phyloP scores from a whole-genome alignment of 2,888 invertebrate species.

The Unio pictorum region DNA sequence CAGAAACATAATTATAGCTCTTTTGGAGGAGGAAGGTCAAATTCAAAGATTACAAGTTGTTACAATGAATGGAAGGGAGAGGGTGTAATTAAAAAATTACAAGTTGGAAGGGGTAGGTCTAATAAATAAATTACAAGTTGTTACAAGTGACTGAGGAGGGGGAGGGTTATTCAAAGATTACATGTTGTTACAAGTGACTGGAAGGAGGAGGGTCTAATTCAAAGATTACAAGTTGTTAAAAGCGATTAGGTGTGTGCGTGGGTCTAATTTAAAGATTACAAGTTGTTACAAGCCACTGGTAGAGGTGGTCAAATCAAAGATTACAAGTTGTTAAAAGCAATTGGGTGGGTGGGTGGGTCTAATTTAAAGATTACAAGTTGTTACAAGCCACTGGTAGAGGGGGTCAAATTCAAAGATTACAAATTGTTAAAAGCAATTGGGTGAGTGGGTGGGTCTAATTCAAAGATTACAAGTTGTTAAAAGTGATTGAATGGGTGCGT shows the following conservation, averaged over 20 bases:
- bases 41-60: conserved; percentile 1
- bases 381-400: conserved; percentile 42
- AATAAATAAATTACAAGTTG: not conserved
- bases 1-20: conserved; percentile 6
- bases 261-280: too few species aligned
- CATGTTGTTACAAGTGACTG: not conserved
- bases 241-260: conserved; percentile 40
- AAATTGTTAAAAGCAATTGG: conserved; percentile 10
- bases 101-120: not conserved
- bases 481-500: too few species aligned
- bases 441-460: too few species aligned
- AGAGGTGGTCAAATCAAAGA: too few species aligned
- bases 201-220: not conserved
- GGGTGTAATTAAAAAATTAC: not conserved
- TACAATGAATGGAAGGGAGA: not conserved
- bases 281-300: too few species aligned
- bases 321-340: not conserved
- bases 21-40: conserved; percentile 41
- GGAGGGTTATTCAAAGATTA: not conserved
- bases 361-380: not conserved
- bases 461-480: too few species aligned
- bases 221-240: conserved; percentile 1
- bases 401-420: not conserved
- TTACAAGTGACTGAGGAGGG: conserved; percentile 46
- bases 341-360: too few species aligned